Evolutionary conservation across 2,113 vertebrate species (phyloP).

Genomic region (Petrocephalus zakoni): DNA sequence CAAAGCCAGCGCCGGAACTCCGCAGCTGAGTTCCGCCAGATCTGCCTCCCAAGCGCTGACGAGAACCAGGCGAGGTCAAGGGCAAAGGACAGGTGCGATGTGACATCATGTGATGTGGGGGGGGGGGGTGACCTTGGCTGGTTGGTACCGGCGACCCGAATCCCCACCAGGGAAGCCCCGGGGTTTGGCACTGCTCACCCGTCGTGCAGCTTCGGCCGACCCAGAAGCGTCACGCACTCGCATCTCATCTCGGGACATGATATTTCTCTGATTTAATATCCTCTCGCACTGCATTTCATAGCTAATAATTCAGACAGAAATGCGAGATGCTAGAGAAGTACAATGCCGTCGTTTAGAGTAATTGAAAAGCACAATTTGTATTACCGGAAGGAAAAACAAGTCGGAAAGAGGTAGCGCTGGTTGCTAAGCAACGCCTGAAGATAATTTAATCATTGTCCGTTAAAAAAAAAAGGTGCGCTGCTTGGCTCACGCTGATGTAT

Average conservation of each 20-base stretch:
- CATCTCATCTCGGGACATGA: not conserved
- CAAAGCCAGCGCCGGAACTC: rapidly evolving
- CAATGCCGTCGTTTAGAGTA: constrained; percentile 36
- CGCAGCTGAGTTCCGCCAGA: not conserved
- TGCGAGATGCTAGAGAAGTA: not conserved
- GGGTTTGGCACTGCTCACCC: not conserved
- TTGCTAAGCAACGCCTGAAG: constrained; percentile 56
- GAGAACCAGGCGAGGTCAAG: not conserved
- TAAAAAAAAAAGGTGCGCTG: not conserved
- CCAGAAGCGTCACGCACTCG: not conserved
- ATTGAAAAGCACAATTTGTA: constrained; percentile 39
- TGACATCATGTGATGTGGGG: not conserved
- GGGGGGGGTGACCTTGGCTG: not conserved
- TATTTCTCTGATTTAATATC: not conserved
- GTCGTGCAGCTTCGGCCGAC: not conserved
- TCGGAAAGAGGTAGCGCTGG: constrained; percentile 29
- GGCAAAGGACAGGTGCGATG: not conserved
- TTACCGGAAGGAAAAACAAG: constrained; percentile 31
- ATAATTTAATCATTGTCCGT: constrained; percentile 26
- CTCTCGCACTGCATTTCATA: not conserved
- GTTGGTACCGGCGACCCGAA: not conserved
- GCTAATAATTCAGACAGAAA: constrained; percentile 22
- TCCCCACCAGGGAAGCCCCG: not conserved
- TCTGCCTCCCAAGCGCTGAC: not conserved
- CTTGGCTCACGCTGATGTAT: not conserved